phyloP scores from a whole-genome alignment of 2,113 vertebrate genomes.

The Bubalus kerabau region DNA sequence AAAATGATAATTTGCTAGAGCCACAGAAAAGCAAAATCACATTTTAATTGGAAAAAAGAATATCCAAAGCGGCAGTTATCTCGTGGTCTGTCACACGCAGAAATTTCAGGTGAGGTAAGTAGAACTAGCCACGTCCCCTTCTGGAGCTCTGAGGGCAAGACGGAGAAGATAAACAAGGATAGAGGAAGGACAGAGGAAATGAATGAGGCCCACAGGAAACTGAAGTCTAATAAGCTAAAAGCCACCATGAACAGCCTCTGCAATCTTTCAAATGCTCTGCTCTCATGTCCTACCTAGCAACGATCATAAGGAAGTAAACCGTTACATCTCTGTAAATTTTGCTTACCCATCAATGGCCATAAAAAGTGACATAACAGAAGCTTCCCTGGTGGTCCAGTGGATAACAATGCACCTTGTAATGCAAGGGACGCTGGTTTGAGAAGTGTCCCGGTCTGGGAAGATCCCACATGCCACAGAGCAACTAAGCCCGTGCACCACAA shows the following conservation, averaged over 20 bases:
- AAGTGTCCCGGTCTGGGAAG: not conserved
- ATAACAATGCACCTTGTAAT: not conserved
- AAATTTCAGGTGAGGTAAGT: not conserved
- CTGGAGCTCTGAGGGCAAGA: not conserved
- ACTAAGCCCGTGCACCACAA: not conserved
- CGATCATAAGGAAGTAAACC: not conserved
- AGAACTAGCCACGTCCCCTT: not conserved
- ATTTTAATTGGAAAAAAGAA: conserved; percentile 39
- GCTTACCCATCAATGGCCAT: not conserved
- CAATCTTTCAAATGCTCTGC: not conserved
- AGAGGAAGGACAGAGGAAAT: not conserved
- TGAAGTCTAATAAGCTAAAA: not conserved
- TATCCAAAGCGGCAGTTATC: not conserved
- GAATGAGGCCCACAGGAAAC: not conserved
- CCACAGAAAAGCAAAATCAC: conserved; percentile 40
- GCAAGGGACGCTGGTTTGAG: not conserved
- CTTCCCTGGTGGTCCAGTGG: not conserved
- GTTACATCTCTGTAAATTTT: not conserved
- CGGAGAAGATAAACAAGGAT: not conserved
- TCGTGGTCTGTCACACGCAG: not conserved
- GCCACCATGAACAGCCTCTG: not conserved
- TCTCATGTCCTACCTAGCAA: not conserved
- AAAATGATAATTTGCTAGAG: conserved; percentile 76
- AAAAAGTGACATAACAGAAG: not conserved
- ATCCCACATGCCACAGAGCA: not conserved